A percentile compares a stretch with the other conserved stretches of the same genome.
Conservation (phyloP, 2,113 vertebrate species). For the Xerus inauris region DNA sequence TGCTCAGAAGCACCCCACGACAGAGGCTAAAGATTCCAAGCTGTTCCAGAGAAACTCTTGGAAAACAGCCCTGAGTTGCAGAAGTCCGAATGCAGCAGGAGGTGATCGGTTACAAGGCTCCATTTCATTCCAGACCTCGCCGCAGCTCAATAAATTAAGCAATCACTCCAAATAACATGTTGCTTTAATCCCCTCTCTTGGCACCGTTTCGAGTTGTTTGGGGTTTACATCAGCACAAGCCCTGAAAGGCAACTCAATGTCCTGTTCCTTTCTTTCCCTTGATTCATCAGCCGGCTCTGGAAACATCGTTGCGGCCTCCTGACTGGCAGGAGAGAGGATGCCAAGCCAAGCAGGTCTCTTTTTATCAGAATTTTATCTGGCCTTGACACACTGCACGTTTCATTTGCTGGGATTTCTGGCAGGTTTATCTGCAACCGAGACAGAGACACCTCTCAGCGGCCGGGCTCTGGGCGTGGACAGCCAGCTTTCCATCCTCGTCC, state of each 20-base stretch:
- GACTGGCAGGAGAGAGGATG: not conserved
- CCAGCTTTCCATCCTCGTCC: conserved; percentile 17
- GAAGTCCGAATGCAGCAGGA: conserved; percentile 51
- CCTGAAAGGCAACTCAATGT: not conserved
- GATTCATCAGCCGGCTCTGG: not conserved
- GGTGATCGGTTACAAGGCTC: conserved; percentile 49
- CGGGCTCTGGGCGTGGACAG: not conserved
- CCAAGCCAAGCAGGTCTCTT: not conserved
- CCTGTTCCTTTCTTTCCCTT: not conserved
- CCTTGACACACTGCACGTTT: not conserved
- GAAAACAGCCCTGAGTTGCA: conserved; percentile 56
- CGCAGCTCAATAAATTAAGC: conserved; percentile 70
- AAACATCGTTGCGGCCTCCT: not conserved
- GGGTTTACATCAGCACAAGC: not conserved
- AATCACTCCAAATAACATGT: conserved; percentile 64
- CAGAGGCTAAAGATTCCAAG: conserved; percentile 44
- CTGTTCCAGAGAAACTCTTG: conserved; percentile 16
- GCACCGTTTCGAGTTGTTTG: conserved; percentile 30
- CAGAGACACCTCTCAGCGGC: not conserved
- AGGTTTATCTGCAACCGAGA: conserved; percentile 45
- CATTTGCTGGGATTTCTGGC: conserved; percentile 11
- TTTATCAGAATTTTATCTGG: conserved; percentile 29
- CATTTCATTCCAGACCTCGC: conserved; percentile 71
- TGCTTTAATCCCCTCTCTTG: conserved; percentile 69
- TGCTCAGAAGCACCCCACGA: not conserved